Percentiles rank a stretch among this genome's conserved stretches.
Evolutionary conservation across 2,888 invertebrate genomes (phyloP).

Genomic region (Margaritifera margaritifera): DNA sequence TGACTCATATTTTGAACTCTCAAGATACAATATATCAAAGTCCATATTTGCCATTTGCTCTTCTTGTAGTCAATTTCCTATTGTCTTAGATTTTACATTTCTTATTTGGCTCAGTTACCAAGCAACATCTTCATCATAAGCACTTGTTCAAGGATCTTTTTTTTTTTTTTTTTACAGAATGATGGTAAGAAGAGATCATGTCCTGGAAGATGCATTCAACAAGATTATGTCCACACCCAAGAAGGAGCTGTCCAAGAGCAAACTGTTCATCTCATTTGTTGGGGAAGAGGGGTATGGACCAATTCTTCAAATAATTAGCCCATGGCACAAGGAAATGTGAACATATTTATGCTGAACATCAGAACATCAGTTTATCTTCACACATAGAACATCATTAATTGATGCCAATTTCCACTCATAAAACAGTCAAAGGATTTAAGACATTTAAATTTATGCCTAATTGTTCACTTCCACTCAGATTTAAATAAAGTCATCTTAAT

Average conservation of each 20-base stretch:
- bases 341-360: too few species aligned
- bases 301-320: too few species aligned
- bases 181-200: slow-evolving; percentile 92
- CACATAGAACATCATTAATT: too few species aligned
- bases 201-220: slow-evolving; percentile 96
- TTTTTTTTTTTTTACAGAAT: slow-evolving; percentile 78
- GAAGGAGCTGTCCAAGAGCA: slow-evolving; percentile 95
- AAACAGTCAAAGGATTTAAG: too few species aligned
- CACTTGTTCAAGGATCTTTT: neutral
- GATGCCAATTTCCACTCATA: too few species aligned
- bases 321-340: too few species aligned
- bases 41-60: neutral
- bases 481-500: too few species aligned
- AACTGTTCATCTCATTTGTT: slow-evolving; percentile 87
- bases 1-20: too few species aligned
- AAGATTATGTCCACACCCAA: slow-evolving; percentile 97
- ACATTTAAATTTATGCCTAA: too few species aligned
- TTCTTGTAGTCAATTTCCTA: neutral
- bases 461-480: too few species aligned
- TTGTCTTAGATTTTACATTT: neutral
- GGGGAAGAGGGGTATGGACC: slow-evolving; percentile 87
- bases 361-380: too few species aligned
- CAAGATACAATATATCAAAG: too few species aligned
- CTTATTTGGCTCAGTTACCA: neutral
- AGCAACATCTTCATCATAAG: neutral